Evolutionary conservation across 64 coral and sea anemone genomes (phyloP).

Genomic region (Orbicella faveolata): DNA sequence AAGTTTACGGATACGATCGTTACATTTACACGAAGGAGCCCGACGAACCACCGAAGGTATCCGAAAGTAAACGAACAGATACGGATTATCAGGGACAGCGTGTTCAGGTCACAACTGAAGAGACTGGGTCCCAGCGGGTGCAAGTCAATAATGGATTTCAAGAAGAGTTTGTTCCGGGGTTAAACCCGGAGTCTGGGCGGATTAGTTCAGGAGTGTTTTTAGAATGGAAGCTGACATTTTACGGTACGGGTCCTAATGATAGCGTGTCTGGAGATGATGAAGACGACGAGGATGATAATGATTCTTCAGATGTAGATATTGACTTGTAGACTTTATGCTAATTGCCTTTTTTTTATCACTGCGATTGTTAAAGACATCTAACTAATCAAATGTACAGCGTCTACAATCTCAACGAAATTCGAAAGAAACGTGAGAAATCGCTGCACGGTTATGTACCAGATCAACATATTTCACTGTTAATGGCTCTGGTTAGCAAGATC

Average conservation of each 20-base stretch:
- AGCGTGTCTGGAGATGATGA: constrained; percentile 36
- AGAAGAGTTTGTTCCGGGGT: constrained; percentile 93
- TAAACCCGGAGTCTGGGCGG: constrained; percentile 88
- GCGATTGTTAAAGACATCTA: background rate
- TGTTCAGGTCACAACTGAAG: constrained; percentile 87
- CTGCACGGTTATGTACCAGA: background rate
- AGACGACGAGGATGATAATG: constrained; percentile 24
- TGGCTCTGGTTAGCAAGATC: background rate
- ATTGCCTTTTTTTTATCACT: constrained; percentile 21
- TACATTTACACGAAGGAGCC: constrained; percentile 53
- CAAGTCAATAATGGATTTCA: constrained; percentile 99
- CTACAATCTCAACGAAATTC: background rate
- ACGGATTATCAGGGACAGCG: constrained; percentile 76
- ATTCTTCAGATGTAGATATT: constrained; percentile 14
- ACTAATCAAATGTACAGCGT: background rate
- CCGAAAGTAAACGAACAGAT: constrained; percentile 56
- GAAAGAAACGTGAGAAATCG: background rate
- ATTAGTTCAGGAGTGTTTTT: constrained; percentile 92
- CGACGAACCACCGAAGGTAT: constrained; percentile 16
- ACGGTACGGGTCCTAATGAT: constrained; percentile 69
- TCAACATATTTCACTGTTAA: background rate
- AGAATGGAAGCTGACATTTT: constrained; percentile 92
- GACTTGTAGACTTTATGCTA: constrained; percentile 14
- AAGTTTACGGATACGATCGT: constrained; percentile 90
- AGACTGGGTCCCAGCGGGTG: constrained; percentile 97